Base-by-base conservation (phyloP, 2,113 vertebrate species). In the Hippocampus guttulatus region DNA sequence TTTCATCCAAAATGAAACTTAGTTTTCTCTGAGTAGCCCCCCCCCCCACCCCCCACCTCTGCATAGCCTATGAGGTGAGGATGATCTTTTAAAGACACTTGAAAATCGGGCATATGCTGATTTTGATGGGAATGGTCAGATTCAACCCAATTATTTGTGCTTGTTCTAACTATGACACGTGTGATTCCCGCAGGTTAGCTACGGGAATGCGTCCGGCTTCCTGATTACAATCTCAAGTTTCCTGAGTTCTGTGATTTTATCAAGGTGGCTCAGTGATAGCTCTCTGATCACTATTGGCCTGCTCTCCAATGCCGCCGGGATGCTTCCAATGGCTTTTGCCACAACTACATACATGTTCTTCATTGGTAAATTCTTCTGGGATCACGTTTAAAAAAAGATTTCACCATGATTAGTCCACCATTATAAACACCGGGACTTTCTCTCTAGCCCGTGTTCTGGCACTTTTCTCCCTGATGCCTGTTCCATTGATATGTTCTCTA, bases 121-220 rank as follows among this genome's bases (percentile, higher is more conserved):
- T 20, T 10, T 54, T 54, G 20, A n/a, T n/a, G 14, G 14, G 25
- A 60, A 30, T 60, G 57, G 10, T 30, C 1, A 60, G 25, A 60
- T 30, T 27, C 12, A 27, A 3, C 14, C 0, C 2, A 14, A 30
- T 15, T 5, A 25, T 58, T 20, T 5, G 23, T 61, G 12, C 14
- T 27, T 43, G 38, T n/a, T 41, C 8, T 20, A 38, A 62, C 11
- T 6, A 7, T 6, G 8, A n/a, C 10, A 11, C 4, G 6, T 64
- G 21, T 23, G 40, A 5, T 10, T 43, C 62, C 62, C 23, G 1
- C 66, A 68, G 66, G 49, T 68, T 10, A 49, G 66, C 49, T 68
- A 68, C 18, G 66, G 66, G 27, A 68, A 68, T 38, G 66, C 66
- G 27, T 54, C 47, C 2, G 49, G 66, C 45, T 68, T 68, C 66